Evolutionary conservation across 1,140 invertebrate genomes (phyloP).

Genomic region (Limonius californicus): DNA sequence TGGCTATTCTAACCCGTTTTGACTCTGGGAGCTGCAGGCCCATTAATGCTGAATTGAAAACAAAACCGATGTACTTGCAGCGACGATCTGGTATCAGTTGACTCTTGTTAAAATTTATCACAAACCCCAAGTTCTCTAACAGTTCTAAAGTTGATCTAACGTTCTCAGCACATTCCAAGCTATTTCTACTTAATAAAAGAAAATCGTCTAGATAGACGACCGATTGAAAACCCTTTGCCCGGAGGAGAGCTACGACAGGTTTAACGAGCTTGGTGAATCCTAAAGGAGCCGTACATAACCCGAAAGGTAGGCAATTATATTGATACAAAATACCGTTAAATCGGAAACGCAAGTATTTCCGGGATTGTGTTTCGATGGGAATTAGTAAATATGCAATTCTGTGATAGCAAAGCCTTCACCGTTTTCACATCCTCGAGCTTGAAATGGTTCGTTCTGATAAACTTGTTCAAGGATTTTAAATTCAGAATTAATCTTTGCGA

Average conservation of each 20-base stretch:
- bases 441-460: too few relatives aligned
- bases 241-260: slow-evolving; percentile 5
- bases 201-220: slow-evolving; percentile 3
- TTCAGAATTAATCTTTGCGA: too few relatives aligned
- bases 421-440: too few relatives aligned
- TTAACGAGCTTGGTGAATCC: slow-evolving; percentile 19
- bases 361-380: too few relatives aligned
- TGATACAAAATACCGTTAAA: not conserved
- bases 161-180: not conserved
- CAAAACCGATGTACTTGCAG: not conserved
- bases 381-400: too few relatives aligned
- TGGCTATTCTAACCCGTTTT: not conserved
- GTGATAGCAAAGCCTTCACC: too few relatives aligned
- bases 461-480: too few relatives aligned
- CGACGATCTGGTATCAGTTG: not conserved
- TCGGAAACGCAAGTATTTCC: too few relatives aligned
- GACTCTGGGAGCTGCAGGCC: not conserved
- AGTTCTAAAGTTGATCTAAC: not conserved
- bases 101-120: not conserved
- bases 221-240: not conserved
- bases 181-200: not conserved
- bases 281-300: not conserved
- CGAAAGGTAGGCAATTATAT: slow-evolving; percentile 21
- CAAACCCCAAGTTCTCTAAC: not conserved
- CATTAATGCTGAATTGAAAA: not conserved